These are phyloP conservation scores for Cromileptes altivelis DNA, from an alignment of 2,113 vertebrate genomes.

Conservation along the genomic window DNA sequence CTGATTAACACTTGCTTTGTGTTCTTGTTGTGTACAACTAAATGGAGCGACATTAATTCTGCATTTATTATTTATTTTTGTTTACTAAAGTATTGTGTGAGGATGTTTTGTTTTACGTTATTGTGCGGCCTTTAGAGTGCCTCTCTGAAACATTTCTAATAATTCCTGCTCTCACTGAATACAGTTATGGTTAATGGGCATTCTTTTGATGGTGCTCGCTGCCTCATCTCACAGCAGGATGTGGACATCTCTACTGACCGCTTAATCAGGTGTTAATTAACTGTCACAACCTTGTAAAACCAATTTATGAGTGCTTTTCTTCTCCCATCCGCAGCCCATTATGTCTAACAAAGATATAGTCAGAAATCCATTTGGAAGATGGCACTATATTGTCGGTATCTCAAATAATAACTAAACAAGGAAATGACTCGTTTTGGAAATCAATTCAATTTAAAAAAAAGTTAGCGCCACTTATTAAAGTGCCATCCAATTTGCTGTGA, in stretches of 20 bases:
- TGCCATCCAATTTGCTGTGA: slow-evolving; percentile 35
- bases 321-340: slow-evolving; percentile 43
- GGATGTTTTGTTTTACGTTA: slow-evolving; percentile 6
- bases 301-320: slow-evolving; percentile 55
- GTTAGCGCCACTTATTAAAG: slow-evolving; percentile 42
- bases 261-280: slow-evolving; percentile 76
- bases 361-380: slow-evolving; percentile 51
- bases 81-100: background rate
- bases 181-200: slow-evolving; percentile 1
- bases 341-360: slow-evolving; percentile 68
- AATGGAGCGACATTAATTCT: slow-evolving; percentile 19
- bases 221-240: slow-evolving; percentile 38
- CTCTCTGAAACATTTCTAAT: slow-evolving; percentile 4
- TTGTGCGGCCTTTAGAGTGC: background rate
- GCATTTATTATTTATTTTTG: background rate
- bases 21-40: slow-evolving; percentile 2
- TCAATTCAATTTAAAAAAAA: slow-evolving; percentile 52
- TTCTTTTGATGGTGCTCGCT: slow-evolving; percentile 24
- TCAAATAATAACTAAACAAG: slow-evolving; percentile 41
- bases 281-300: slow-evolving; percentile 58
- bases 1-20: slow-evolving; percentile 22
- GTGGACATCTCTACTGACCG: slow-evolving; percentile 60
- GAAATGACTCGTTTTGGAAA: slow-evolving; percentile 31
- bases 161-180: background rate
- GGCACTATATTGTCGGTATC: slow-evolving; percentile 16